Conservation (phyloP, 2,113 vertebrate genomes). For the Tychaedon coryphoeus region DNA sequence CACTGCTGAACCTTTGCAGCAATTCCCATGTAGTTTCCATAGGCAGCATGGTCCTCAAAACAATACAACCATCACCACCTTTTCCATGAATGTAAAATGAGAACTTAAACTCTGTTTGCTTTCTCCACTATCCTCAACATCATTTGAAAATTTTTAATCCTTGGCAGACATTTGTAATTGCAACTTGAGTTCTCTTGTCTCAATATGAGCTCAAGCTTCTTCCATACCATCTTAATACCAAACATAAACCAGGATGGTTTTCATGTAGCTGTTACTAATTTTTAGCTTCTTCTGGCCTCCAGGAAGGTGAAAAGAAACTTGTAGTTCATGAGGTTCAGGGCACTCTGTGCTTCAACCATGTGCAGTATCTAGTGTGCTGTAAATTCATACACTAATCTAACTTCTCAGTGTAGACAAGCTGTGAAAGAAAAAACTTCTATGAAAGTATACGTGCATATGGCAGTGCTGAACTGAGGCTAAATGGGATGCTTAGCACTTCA, state of each 20-base stretch:
- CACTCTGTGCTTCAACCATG: neutral
- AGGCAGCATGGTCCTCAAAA: neutral
- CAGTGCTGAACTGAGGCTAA: neutral
- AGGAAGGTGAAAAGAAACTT: neutral
- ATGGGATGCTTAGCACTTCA: neutral
- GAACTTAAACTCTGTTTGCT: neutral
- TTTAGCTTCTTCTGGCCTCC: neutral
- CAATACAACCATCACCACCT: neutral
- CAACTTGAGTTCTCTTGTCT: neutral
- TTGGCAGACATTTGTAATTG: neutral
- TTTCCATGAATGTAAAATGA: neutral
- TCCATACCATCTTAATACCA: neutral
- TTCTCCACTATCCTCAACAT: neutral
- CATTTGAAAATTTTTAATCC: neutral
- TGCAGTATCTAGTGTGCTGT: neutral
- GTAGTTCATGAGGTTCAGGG: neutral
- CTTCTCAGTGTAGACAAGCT: constrained; percentile 29
- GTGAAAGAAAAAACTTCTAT: constrained; percentile 15
- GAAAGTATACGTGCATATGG: constrained; percentile 16
- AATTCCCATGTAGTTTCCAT: neutral
- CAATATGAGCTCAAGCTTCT: neutral
- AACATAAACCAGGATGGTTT: neutral
- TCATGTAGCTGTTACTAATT: neutral
- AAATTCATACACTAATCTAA: constrained; percentile 23
- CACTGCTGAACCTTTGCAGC: neutral